Evolutionary conservation across 2,797 vertebrate species (phyloP).

Genomic region (Clangula hyemalis): DNA sequence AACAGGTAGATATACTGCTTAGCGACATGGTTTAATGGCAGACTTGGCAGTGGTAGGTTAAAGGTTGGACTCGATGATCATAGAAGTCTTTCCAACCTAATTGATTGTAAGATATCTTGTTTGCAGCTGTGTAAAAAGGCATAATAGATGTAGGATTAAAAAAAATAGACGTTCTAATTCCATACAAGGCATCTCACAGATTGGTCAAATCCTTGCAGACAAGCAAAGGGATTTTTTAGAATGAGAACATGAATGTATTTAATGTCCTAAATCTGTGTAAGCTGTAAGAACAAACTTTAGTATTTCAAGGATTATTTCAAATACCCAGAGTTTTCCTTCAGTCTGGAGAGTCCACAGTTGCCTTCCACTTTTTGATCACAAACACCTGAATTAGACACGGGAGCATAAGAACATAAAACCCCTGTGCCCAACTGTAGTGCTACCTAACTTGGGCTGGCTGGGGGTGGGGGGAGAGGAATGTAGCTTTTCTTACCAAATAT

Average conservation of each 20-base stretch:
- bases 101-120: not conserved
- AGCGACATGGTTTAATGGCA: no score
- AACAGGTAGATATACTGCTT: no score
- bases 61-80: no score
- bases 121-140: not conserved
- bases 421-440: not conserved
- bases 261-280: not conserved
- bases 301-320: slow-evolving; percentile 34
- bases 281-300: not conserved
- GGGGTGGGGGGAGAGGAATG: no score
- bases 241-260: slow-evolving; percentile 17
- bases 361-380: not conserved
- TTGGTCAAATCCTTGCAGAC: not conserved
- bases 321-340: not conserved
- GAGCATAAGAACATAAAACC: not conserved
- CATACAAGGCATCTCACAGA: not conserved
- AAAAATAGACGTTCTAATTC: not conserved
- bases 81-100: no score
- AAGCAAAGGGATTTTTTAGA: not conserved
- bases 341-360: not conserved
- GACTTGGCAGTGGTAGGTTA: no score
- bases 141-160: not conserved
- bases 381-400: not conserved
- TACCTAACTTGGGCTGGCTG: not conserved
- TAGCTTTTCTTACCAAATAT: not conserved